Base-by-base conservation (phyloP, 2,888 invertebrate species). In the Oscheius sp. region DNA sequence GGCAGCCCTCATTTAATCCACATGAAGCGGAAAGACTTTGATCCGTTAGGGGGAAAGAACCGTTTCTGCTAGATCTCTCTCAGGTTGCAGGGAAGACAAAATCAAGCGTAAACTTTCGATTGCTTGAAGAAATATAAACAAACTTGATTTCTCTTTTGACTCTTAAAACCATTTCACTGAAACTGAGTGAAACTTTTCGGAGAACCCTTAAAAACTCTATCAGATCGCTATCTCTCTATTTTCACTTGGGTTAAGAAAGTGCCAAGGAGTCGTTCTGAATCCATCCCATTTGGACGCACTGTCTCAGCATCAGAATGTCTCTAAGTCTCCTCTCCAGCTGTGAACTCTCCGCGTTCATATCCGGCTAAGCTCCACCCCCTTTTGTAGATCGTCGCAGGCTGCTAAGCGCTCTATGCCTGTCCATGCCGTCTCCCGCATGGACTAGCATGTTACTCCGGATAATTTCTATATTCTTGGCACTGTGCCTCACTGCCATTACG, bases 321-420 rank as follows among this genome's bases (percentile, higher is more conserved):
- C 55, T 55, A 34, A 55, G 23, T 55, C 55, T 55, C 55, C 37
- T 17, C 33, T 33, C 33, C 55, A 34, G 20, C 45, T 27, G 45
- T 29, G 61, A 61, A 61, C 61, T 25, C 61, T 61, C 42, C 15
- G 29, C 45, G 27, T 45, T 45, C 29, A 64, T 34, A 64, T 64
- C 64, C 64, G 64, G 64, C 64, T 50, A 34, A 29, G 64, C 64
- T 29, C 64, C 64, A 50, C 64, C 64, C 64, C 46, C 39, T 64
- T 64, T 29, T 64, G 64, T 61, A 61, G 61, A 61, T 61, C 61
- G 61, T 61, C 61, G 45, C 61, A 61, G 61, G 27, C 42, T 42
- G 61, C 61, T 61, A 61, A 61, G 61, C 61, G 61, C 61, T 61
- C 61, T 61, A 61, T 61, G 61, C 61, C 61, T 61, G 61, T 61